Base-by-base conservation (phyloP, 2,797 vertebrate species). In the Danio jaintianensis region DNA sequence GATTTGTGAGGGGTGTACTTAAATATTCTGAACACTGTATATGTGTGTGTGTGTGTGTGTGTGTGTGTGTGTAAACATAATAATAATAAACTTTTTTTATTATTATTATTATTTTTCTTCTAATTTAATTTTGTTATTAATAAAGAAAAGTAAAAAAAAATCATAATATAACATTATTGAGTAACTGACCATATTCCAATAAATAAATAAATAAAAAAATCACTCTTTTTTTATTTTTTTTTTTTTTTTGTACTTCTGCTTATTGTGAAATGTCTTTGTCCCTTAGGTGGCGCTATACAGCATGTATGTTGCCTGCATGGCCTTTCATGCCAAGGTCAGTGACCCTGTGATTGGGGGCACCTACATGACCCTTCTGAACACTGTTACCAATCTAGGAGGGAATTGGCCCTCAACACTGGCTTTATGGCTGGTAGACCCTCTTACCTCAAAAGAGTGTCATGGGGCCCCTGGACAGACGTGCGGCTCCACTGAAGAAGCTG, bases 251-350 rank as follows among this genome's bases (percentile, higher is more conserved):
- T 52, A 12, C n/a, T 38, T 68, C 40, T 62, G 7, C 3, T 77
- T 4, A 80, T 43, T 50, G 45, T 56, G 1, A 18, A 10, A 18
- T 5, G n/a, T 56, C 22, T 74, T 71, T 67, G 16, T 69, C 68
- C 48, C 56, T 2, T 85, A 98, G 98, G 92, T 99, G 89, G 93
- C 96, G 0, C 82, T 99, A 78, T 99, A 98, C 79, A 98, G 98
- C 89, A 99, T 99, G 97, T 98, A 97, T 42, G 98, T 99, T 77
- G 96, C 98, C 56, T 92, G 96, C 86, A 99, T 99, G 98, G 97
- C 97, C 81, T 99, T 99, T 91, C 96, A 99, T 1, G 97, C 98
- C 86, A 98, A 96, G 88, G 96, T 99, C 82, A 99, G 98, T 5
- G 98, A 99, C 85, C 98, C 98, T 0, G 88, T 98, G 56, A 99